A percentile compares a stretch with the other conserved stretches of the same genome.
These are phyloP conservation scores for Drosophila mettleri DNA, from an alignment of 2,888 invertebrate genomes.

Conservation along the genomic window DNA sequence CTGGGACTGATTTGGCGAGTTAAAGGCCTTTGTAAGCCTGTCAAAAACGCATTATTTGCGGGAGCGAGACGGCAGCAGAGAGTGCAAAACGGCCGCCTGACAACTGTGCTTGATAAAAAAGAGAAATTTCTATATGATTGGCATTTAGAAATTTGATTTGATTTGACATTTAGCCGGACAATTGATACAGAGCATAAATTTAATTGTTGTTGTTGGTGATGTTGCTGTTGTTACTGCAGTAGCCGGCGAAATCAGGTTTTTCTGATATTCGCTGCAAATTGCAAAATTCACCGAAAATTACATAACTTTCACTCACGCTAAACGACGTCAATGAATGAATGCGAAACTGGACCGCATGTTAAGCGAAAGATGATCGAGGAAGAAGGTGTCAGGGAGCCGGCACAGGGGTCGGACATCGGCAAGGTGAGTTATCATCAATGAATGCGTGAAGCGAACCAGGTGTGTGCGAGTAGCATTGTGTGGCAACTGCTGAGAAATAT, in stretches of 20 bases:
- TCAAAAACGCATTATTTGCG: constrained; percentile 63
- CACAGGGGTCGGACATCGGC: constrained; percentile 20
- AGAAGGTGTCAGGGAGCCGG: no score
- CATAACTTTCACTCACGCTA: constrained; percentile 78
- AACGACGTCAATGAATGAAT: constrained; percentile 66
- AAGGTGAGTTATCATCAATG: constrained; percentile 63
- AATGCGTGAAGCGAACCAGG: constrained; percentile 39
- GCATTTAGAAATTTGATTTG: constrained; percentile 77
- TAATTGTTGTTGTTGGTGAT: background rate
- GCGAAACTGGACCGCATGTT: constrained; percentile 66
- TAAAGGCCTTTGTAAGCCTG: constrained; percentile 49
- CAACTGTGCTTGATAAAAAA: constrained; percentile 58
- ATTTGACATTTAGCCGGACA: constrained; percentile 62
- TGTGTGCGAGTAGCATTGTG: constrained; percentile 36
- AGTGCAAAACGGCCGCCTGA: constrained; percentile 43
- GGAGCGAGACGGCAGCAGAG: constrained; percentile 4
- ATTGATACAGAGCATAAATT: constrained; percentile 29
- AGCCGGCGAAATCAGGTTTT: constrained; percentile 69
- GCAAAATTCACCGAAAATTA: constrained; percentile 68
- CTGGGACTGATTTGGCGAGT: constrained; percentile 36
- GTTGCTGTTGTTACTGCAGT: constrained; percentile 21
- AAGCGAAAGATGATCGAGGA: background rate
- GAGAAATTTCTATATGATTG: constrained; percentile 79
- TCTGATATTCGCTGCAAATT: constrained; percentile 61
- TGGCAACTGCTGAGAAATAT: constrained; percentile 44